These are phyloP conservation scores for Notocelia uddmanniana DNA, from an alignment of 2,888 invertebrate genomes.

Conservation along the genomic window DNA sequence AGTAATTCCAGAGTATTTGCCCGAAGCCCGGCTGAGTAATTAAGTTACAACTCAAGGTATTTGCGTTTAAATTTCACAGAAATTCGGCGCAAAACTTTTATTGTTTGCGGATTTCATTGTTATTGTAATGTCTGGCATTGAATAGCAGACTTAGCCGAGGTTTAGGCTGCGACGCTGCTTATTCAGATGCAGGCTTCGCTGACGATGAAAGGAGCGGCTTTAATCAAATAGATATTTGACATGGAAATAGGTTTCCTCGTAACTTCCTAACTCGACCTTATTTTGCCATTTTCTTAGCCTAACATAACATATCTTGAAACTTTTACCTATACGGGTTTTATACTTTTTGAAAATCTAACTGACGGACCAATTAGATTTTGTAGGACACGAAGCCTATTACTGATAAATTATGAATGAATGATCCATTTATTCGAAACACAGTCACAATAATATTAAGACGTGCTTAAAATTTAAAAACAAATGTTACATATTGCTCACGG, in stretches of 20 bases:
- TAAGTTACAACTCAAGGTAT: constrained; percentile 39
- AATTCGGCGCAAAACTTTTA: constrained; percentile 35
- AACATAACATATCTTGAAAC: too few relatives aligned
- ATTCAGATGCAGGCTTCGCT: constrained; percentile 1
- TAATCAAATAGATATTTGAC: neutral
- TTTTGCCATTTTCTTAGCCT: too few relatives aligned
- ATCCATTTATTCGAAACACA: too few relatives aligned
- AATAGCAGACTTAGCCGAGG: constrained; percentile 11
- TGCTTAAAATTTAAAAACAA: too few relatives aligned
- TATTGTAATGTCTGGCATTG: constrained; percentile 35
- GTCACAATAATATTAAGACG: too few relatives aligned
- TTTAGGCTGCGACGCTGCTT: neutral
- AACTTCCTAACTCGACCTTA: too few relatives aligned
- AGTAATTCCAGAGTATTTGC: constrained; percentile 37
- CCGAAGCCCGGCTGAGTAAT: constrained; percentile 28
- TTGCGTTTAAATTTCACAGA: constrained; percentile 38
- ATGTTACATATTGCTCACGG: too few relatives aligned
- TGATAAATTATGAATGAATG: too few relatives aligned
- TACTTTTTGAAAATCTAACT: too few relatives aligned
- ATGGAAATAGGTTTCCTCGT: neutral
- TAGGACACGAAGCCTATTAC: too few relatives aligned
- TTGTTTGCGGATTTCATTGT: constrained; percentile 44
- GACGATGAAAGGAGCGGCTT: neutral
- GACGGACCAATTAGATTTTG: too few relatives aligned
- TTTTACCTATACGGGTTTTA: too few relatives aligned